Base-by-base conservation (phyloP, 2,113 vertebrate genomes). In the Corythoichthys intestinalis region DNA sequence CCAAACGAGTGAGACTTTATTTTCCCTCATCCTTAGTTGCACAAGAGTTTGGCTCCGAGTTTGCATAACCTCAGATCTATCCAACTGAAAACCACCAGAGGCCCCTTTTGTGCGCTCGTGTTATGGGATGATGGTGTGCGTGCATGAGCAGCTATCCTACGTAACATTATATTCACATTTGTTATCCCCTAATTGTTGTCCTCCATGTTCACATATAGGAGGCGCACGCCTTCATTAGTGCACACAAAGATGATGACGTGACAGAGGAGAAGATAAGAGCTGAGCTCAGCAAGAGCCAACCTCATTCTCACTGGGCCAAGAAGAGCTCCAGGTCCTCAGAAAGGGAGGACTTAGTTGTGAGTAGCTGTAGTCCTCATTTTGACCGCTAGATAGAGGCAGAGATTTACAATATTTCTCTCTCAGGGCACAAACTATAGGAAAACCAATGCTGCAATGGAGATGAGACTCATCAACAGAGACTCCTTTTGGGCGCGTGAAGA, bases 351-450 rank as follows among this genome's bases (percentile, higher is more conserved):
- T 66, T 88, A 49, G 93, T 94, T 90, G 93, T 93, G 75, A 88
- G 86, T 44, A 48, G 4, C 13, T 72, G 79, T 70, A 83, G 46
- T 77, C 63, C 73, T 11, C 0, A 1, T 15, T 52, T 0, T 59
- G n/a, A 59, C 83, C 86, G 82, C 57, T 10, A 86, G 87, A 86
- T 83, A 83, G 86, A 46, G 80, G 69, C 78, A 89, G 20, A 85
- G 63, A 65, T 66, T 83, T 3, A 65, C n/a, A 38, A 14, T 17
- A 48, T 64, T 67, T 76, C 68, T 44, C 63, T 11, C 58, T 1
- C 59, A 95, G 94, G 94, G 94, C 44, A 95, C 94, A 52, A 95
- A 94, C 77, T 95, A 95, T 87, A 92, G 87, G 81, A 95, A 94
- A 81, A 94, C 94, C 0, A 94, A 94, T 67, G 93, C 94, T 0